Base-by-base conservation (phyloP, 2,797 vertebrate species). In the Enteromius viviparus region DNA sequence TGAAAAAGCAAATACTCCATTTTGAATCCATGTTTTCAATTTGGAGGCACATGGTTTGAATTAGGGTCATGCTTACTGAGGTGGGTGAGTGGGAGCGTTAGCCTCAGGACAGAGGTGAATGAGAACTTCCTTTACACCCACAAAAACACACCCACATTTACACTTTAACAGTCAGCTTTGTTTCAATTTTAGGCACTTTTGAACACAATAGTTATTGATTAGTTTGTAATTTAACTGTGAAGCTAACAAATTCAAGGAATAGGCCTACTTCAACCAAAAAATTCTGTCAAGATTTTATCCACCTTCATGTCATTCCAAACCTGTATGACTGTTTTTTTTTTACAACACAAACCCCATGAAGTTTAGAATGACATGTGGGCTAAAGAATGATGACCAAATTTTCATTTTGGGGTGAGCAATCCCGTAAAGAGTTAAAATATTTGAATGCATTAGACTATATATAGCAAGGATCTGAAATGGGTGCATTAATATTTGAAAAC, bases 21-120 rank as follows among this genome's bases (percentile, higher is more conserved):
- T 95, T 93, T 92, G 94, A 94, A 89, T 92, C 93, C 91, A 87
- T 95, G 94, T 95, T 96, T 96, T 94, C 93, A 94, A 95, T 96
- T 95, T 95, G 90, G 84, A 49, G 83, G 90, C 95, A 95, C 93
- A 94, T 95, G 95, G 94, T 95, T 95, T 94, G 93, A 94, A 95
- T 96, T 95, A 96, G 93, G 93, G 89, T 85, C 89, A 89, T 94
- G 94, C 95, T 95, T 96, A 95, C 94, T 94, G 94, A 94, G 89
- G 92, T 93, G 55, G 64, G 92, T 94, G 95, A 96, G 93, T 93
- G 93, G 92, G 92, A 91, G 94, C 92, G 90, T 94, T 90, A 83
- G 89, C 90, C 93, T 90, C 89, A 91, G 91, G 92, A 94, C 92
- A 93, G 89, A 88, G 94, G 93, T 94, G 93, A 94, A 93, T 92